A percentile compares a stretch with the other conserved stretches of the same genome.
Evolutionary conservation across 2,113 vertebrate species (phyloP).

Genomic region (Saccopteryx leptura): DNA sequence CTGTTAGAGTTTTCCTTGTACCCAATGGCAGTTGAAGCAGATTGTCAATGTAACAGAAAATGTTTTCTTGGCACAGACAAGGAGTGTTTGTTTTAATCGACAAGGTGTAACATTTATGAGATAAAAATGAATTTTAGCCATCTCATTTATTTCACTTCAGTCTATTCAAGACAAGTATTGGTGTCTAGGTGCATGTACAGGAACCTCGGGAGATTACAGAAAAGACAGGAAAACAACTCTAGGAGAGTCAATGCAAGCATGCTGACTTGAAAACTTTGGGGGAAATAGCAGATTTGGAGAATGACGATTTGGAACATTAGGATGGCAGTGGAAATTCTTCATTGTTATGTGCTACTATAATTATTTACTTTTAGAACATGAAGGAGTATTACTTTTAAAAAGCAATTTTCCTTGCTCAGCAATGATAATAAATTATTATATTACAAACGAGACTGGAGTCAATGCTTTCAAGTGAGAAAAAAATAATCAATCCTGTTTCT

Average conservation of each 20-base stretch:
- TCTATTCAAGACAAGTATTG: conserved; percentile 38
- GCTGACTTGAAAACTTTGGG: conserved; percentile 23
- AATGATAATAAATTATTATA: conserved; percentile 68
- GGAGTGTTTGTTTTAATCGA: conserved; percentile 81
- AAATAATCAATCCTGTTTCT: conserved; percentile 57
- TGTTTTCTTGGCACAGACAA: conserved; percentile 73
- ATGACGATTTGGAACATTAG: neutral
- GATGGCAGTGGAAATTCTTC: neutral
- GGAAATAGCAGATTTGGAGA: conserved; percentile 9
- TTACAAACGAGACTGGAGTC: conserved; percentile 67
- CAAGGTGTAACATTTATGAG: conserved; percentile 78
- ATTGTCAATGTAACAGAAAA: conserved; percentile 75
- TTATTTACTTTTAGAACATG: conserved; percentile 63
- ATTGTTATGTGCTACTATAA: neutral
- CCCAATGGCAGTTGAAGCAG: conserved; percentile 70
- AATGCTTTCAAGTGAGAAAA: conserved; percentile 68
- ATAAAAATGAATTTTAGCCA: conserved; percentile 79
- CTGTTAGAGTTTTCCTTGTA: conserved; percentile 76
- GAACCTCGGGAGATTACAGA: conserved; percentile 6
- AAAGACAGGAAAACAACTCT: conserved; percentile 24
- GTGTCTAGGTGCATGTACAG: neutral
- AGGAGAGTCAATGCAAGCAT: neutral
- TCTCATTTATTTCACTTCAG: conserved; percentile 76
- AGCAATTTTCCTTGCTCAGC: conserved; percentile 39
- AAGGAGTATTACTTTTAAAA: conserved; percentile 52